Evolutionary conservation across 2,888 invertebrate genomes (phyloP), one percentile per base, ranked within the genome.

Genomic region (Eristalis tenax): DNA sequence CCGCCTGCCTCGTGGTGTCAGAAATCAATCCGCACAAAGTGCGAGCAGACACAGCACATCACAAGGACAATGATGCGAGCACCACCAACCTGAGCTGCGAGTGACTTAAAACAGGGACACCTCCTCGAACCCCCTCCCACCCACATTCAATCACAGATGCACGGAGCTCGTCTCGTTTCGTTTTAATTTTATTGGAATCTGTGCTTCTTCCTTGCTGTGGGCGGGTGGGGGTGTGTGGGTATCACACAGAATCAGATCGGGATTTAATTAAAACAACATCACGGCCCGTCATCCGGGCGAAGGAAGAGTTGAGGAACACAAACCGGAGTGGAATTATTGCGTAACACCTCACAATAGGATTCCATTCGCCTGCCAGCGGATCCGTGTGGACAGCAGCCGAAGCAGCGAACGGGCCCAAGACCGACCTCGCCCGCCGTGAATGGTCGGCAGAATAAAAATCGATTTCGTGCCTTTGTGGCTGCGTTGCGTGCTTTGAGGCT

Each of bases 211-310:
- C 43, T 28, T 22, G 43, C 15, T n/a, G 15, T 4, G 15, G 43
- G 43, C 15, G 43, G 43, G 43, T 3, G 26, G 3, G 26, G 26
- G 26, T 26, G 32, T 40, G 50, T 35, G 43, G 38, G 22, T 69
- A 56, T 68, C 35, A 63, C 6, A 64, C 15, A 50, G 28, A 63
- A 75, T 69, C 68, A 13, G 70, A 78, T 74, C 66, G 66, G 43
- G 78, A 78, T 86, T 86, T 83, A 86, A 83, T 86, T 86, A 86
- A 86, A 86, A 78, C 74, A 75, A 78, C 63, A 63, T 71, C 26
- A n/a, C n/a, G 13, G 26, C 61, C 59, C 71, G 50, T 13, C 57
- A 11, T 3, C 32, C 28, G n/a, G 18, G 26, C n/a, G 18, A 3
- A 10, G 11, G 35, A 43, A n/a, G 73, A 6, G n/a, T 26, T 40